phyloP scores from a whole-genome alignment of 2,888 invertebrate genomes.

The Bombyx huttoni region DNA sequence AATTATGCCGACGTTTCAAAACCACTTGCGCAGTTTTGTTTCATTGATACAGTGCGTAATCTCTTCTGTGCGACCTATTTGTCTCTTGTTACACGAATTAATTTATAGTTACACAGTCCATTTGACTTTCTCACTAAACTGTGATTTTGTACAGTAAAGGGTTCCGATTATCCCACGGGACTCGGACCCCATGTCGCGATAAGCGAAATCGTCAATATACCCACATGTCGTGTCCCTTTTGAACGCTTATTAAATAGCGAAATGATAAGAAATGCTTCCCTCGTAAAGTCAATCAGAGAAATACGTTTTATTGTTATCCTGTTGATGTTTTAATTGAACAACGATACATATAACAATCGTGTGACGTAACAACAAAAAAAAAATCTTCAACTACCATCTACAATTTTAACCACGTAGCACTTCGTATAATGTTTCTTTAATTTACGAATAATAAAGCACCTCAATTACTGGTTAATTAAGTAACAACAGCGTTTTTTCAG shows the following conservation, averaged over 20 bases:
- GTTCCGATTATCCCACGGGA: conserved; percentile 63
- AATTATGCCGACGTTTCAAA: conserved; percentile 50
- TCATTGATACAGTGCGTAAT: conserved; percentile 64
- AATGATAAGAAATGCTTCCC: background rate
- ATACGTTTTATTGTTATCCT: background rate
- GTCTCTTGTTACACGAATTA: conserved; percentile 8
- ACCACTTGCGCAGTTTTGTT: conserved; percentile 49
- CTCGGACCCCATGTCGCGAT: conserved; percentile 60
- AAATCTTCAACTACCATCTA: background rate
- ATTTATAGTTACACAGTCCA: background rate
- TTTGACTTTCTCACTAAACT: background rate
- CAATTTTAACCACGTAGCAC: background rate
- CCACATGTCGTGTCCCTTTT: conserved; percentile 56
- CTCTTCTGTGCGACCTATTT: conserved; percentile 46
- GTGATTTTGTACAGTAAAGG: conserved; percentile 22
- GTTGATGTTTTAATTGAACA: background rate
- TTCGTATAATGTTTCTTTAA: background rate
- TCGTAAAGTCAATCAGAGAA: background rate
- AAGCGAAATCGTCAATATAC: conserved; percentile 46
- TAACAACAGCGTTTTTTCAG: conserved; percentile 24
- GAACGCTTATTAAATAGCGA: background rate
- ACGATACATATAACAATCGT: background rate
- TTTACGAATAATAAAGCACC: conserved; percentile 1
- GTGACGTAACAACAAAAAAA: background rate
- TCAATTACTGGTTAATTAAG: conserved; percentile 7